A percentile compares a stretch with the other conserved stretches of the same genome.
Evolutionary conservation across 2,888 invertebrate species (phyloP).

Genomic region (Cheilosia grossa): DNA sequence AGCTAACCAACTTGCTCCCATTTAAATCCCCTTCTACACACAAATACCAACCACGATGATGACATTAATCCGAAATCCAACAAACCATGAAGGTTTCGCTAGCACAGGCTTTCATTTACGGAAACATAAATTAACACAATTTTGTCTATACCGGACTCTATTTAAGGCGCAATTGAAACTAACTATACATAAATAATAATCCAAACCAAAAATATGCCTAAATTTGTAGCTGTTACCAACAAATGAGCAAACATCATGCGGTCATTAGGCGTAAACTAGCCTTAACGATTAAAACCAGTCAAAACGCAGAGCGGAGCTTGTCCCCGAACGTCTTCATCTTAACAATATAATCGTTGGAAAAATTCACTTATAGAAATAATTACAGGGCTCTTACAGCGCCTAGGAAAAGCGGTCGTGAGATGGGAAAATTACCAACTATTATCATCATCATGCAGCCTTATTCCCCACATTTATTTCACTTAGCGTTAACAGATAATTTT

Average conservation of each 20-base stretch:
- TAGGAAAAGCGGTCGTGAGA: conserved; percentile 65
- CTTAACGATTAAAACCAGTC: conserved; percentile 2
- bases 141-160: conserved; percentile 17
- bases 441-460: conserved; percentile 49
- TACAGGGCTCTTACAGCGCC: conserved; percentile 27
- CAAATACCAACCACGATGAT: conserved; percentile 28
- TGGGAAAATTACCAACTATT: conserved; percentile 66
- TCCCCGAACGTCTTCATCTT: conserved; percentile 37
- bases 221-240: conserved; percentile 23
- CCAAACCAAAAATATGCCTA: background rate
- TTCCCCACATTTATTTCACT: conserved; percentile 44
- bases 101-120: conserved; percentile 25
- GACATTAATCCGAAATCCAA: conserved; percentile 37
- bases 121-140: conserved; percentile 50
- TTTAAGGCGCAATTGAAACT: conserved; percentile 22
- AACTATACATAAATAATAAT: conserved; percentile 8
- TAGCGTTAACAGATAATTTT: conserved; percentile 34
- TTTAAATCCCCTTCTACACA: background rate
- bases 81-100: conserved; percentile 63
- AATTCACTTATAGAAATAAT: conserved; percentile 45
- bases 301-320: background rate
- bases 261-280: conserved; percentile 37
- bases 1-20: background rate
- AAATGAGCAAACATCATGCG: conserved; percentile 46
- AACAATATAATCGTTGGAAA: background rate